Base-by-base conservation (phyloP, 2,113 vertebrate genomes). In the Limanda limanda region DNA sequence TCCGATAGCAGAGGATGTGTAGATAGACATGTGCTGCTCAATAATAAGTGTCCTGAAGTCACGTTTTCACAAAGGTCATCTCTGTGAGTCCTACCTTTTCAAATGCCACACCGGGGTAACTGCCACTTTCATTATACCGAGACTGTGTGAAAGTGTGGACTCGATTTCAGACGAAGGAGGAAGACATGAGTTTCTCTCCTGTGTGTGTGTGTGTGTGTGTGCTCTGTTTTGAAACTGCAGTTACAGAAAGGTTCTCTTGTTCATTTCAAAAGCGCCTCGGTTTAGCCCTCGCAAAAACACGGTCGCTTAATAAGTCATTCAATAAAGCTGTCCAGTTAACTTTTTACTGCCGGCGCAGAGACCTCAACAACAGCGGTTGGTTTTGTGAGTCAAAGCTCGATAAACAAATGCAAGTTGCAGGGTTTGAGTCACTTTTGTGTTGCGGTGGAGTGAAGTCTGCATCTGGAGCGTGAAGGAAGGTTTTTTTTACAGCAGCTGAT, bases 261-360 rank as follows among this genome's bases (percentile, higher is more conserved):
- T 92, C 73, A 70, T 91, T 89, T 87, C 80, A 82, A 83, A 90
- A 78, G 69, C 57, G 18, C 73, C 82, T 78, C 69, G 74, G 82
- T 83, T 76, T 69, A 64, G 56, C 73, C 77, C 87, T 86, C 23
- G 42, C 82, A 87, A 88, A 27, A 88, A 88, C 76, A 76, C 83
- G 76, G 81, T 58, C 24, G 60, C 76, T 89, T 86, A 88, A 85
- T 91, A 91, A 91, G 86, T 92, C 86, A 89, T 88, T 89, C 85
- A 88, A 73, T 92, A 89, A 92, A 88, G 64, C 76, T 86, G 80
- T 86, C 87, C 71, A 67, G 78, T 92, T 85, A 86, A 88, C 31
- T 68, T 88, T 92, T 88, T 87, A 88, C 71, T 74, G 78, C 68
- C 68, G 15, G 72, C 27, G 68, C 77, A 88, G 74, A 87, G 79